phyloP scores from a whole-genome alignment of 2,113 vertebrate genomes.

The Trogon melanurus region DNA sequence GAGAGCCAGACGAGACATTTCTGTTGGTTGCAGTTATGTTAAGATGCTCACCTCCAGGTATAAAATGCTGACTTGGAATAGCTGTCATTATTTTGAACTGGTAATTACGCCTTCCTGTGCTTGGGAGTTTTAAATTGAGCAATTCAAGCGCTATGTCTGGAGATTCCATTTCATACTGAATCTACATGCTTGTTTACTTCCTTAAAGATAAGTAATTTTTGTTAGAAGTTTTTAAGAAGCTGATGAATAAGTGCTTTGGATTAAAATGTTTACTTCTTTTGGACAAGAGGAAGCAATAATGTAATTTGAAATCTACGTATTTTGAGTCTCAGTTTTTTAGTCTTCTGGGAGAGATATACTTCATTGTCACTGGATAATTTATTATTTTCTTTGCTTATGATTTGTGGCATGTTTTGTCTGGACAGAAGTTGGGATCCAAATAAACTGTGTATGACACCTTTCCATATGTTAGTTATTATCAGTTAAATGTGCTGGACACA shows the following conservation, averaged over 20 bases:
- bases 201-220: not conserved
- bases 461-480: not conserved
- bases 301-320: not conserved
- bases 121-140: not conserved
- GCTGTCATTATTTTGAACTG: not conserved
- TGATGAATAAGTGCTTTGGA: not conserved
- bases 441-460: not conserved
- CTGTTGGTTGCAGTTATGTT: not conserved
- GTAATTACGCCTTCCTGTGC: not conserved
- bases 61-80: not conserved
- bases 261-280: not conserved
- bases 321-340: not conserved
- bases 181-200: not conserved
- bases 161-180: not conserved
- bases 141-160: not conserved
- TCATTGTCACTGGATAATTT: not conserved
- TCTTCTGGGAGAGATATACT: not conserved
- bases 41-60: not conserved
- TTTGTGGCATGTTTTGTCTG: not conserved
- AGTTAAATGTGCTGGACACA: not conserved
- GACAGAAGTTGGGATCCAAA: not conserved
- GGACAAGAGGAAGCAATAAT: not conserved
- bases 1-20: not conserved
- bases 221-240: not conserved
- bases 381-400: not conserved